Base-by-base conservation (phyloP, 1,140 invertebrate genomes). In the Physella acuta region DNA sequence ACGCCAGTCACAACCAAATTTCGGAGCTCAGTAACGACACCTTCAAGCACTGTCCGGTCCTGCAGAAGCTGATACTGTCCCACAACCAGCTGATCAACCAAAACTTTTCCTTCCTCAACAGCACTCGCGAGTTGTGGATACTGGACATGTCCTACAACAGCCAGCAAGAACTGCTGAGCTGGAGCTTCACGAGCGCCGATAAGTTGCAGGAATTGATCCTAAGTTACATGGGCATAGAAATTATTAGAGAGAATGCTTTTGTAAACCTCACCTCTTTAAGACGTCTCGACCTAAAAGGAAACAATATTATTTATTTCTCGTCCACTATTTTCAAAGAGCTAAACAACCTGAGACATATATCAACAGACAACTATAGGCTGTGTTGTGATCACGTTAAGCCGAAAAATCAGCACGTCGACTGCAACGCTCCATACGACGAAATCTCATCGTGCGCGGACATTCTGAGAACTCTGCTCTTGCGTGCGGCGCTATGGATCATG, bases 361-460 rank as follows among this genome's bases (percentile, higher is more conserved):
- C 62, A 2, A 61, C 73, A 0, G 72, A 76, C n/a, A 67, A 67
- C 5, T 73, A 60, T 51, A 68, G 51, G 34, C 39, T 78, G 28
- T 78, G 76, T 61, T 78, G 76, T 66, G 28, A 53, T 8, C 64
- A 65, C 20, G 56, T 71, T 26, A 55, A 60, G 1, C 39, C 56
- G 0, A 44, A 52, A 11, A 30, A 37, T 8, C 37, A 68, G 28
- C 34, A 24, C 37, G 30, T 36, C 5, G 37, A 67, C 1, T 71
- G 70, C 51, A 33, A 62, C n/a, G 49, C 70, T 1, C 56, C 65
- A 17, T 36, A 62, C 17, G 59, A 71, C 59, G 49, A 71, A 52
- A 56, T 78, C 31, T 74, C 76, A 2, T 78, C 76, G 1, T 78
- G 76, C 53, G 52, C 65, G 30, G 68, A 76, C 36, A 59, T 78